phyloP scores from a whole-genome alignment of 2,888 invertebrate genomes.

The Amphiduros pacificus region DNA sequence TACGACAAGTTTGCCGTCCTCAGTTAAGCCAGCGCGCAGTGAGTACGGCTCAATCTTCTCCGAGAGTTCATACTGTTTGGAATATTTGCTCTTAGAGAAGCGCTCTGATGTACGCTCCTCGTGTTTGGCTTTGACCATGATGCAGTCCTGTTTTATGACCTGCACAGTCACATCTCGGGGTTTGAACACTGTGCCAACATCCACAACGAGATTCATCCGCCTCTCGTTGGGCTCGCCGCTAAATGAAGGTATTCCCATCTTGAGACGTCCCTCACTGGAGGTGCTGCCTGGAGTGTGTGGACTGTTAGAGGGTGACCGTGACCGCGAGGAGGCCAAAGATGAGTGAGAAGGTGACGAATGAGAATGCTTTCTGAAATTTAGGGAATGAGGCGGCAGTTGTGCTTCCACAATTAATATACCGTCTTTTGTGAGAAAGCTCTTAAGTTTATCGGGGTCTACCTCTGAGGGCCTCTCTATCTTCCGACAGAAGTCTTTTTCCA shows the following conservation, averaged over 20 bases:
- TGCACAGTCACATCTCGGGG: constrained; percentile 34
- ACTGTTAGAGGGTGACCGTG: constrained; percentile 29
- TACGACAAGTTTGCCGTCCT: constrained; percentile 30
- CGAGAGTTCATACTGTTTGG: constrained; percentile 31
- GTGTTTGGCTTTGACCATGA: constrained; percentile 35
- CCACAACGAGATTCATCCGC: constrained; percentile 22
- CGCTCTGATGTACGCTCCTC: constrained; percentile 33
- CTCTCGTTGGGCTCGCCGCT: constrained; percentile 17
- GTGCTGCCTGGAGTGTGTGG: constrained; percentile 24
- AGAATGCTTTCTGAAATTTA: constrained; percentile 26
- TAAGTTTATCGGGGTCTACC: constrained; percentile 29
- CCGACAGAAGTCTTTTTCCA: constrained; percentile 22
- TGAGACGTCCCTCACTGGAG: constrained; percentile 16
- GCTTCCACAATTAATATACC: constrained; percentile 32
- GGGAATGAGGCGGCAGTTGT: constrained; percentile 28
- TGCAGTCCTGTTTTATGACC: constrained; percentile 33
- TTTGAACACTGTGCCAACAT: constrained; percentile 26
- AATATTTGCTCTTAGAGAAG: constrained; percentile 32
- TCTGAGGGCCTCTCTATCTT: constrained; percentile 32
- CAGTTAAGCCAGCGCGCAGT: constrained; percentile 28
- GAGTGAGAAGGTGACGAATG: constrained; percentile 28
- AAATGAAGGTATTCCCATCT: constrained; percentile 25
- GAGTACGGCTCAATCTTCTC: constrained; percentile 34
- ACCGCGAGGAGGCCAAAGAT: constrained; percentile 13
- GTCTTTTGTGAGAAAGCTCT: constrained; percentile 30